Conservation (phyloP, 2,113 vertebrate genomes). For the Notarius quadriscutis region DNA sequence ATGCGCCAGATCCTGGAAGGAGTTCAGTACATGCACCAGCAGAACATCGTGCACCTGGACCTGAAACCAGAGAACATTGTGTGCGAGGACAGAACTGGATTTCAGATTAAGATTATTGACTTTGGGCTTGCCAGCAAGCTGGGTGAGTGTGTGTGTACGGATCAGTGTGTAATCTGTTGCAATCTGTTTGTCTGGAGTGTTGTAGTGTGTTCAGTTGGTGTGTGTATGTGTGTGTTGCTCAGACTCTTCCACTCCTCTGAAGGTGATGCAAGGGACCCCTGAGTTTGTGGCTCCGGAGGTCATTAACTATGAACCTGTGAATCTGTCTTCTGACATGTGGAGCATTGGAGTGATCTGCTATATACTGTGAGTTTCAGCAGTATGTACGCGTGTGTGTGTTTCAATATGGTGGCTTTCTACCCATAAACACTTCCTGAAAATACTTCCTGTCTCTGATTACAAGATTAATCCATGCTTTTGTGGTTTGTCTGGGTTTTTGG, state of each 20-base stretch:
- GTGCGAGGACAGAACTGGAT: constrained; percentile 84
- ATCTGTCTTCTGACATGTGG: constrained; percentile 81
- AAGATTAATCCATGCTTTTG: not conserved
- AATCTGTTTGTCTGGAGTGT: not conserved
- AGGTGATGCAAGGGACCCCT: constrained; percentile 83
- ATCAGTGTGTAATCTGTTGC: not conserved
- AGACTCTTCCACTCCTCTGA: constrained; percentile 73
- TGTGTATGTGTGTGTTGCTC: constrained; percentile 36
- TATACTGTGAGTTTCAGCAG: constrained; percentile 74
- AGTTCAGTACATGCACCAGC: constrained; percentile 85
- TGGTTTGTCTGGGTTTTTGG: too few relatives aligned
- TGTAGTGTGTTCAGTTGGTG: not conserved
- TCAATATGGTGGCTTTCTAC: not conserved
- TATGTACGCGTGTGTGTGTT: not conserved
- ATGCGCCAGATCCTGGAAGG: constrained; percentile 92
- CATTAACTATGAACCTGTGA: constrained; percentile 80
- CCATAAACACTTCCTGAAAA: not conserved
- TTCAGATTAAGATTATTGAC: constrained; percentile 93
- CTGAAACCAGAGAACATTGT: constrained; percentile 97
- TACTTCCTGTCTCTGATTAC: not conserved
- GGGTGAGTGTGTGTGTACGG: constrained; percentile 64
- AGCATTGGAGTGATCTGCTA: constrained; percentile 88
- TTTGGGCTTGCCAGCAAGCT: constrained; percentile 91
- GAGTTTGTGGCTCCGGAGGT: constrained; percentile 91
- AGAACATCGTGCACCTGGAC: constrained; percentile 90